Conservation (phyloP, 2,113 vertebrate genomes). For the Castor canadensis region DNA sequence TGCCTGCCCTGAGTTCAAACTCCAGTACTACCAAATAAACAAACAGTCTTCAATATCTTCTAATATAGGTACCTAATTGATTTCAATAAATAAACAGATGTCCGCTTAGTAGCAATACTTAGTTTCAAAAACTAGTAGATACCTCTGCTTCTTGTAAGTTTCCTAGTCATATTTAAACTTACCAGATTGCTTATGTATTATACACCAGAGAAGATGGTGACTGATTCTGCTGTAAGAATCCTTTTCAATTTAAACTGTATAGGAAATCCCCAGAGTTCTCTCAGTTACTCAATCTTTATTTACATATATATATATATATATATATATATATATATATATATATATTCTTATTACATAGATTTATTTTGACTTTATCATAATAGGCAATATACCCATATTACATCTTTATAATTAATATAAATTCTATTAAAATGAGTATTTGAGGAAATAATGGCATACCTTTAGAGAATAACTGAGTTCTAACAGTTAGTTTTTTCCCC, state of each 20-base stretch:
- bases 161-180: background rate
- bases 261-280: background rate
- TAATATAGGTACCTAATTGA: background rate
- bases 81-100: background rate
- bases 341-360: too few species aligned
- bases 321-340: background rate
- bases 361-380: background rate
- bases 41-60: too few species aligned
- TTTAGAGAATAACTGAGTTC: background rate
- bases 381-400: background rate
- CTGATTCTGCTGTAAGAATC: background rate
- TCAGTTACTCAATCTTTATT: background rate
- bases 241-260: background rate
- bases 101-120: background rate
- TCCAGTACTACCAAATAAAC: too few species aligned
- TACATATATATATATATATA: background rate
- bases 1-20: too few species aligned
- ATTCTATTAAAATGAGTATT: background rate
- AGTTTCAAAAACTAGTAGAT: background rate
- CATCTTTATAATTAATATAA: background rate
- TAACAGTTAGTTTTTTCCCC: background rate
- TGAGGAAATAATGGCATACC: background rate
- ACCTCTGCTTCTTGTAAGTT: background rate
- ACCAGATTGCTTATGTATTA: background rate
- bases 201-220: background rate